Conservation (phyloP, 1,140 invertebrate species). For the Acromyrmex heyeri region DNA sequence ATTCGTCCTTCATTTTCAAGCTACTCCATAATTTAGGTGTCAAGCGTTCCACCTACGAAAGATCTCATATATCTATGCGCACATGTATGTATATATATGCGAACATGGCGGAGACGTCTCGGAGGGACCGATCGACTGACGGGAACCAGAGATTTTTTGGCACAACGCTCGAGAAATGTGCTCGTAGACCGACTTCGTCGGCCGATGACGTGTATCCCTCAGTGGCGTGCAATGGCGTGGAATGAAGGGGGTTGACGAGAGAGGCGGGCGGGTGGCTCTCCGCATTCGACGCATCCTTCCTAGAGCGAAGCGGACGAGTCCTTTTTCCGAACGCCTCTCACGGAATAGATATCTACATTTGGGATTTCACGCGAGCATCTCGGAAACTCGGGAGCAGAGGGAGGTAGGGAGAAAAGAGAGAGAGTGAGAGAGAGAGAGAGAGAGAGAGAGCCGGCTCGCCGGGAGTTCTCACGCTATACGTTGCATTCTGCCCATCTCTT, state of each 20-base stretch:
- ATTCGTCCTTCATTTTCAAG: background rate
- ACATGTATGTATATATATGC: background rate
- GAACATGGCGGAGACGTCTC: constrained; percentile 13
- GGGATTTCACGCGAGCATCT: constrained; percentile 71
- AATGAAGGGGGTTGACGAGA: background rate
- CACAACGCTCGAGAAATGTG: constrained; percentile 17
- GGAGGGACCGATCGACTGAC: constrained; percentile 50
- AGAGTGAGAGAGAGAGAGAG: background rate
- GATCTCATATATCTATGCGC: background rate
- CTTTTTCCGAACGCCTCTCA: constrained; percentile 63
- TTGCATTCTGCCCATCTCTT: constrained; percentile 65
- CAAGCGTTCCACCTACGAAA: background rate
- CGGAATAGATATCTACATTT: constrained; percentile 77
- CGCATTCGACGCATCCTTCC: constrained; percentile 53
- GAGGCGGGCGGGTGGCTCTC: constrained; percentile 27
- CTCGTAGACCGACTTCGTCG: constrained; percentile 41
- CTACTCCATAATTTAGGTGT: constrained; percentile 4
- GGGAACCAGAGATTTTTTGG: constrained; percentile 62
- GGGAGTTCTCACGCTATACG: constrained; percentile 75
- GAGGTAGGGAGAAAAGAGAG: constrained; percentile 1
- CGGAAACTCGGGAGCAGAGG: constrained; percentile 58
- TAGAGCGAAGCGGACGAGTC: constrained; percentile 60
- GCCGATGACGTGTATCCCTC: constrained; percentile 57
- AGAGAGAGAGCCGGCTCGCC: constrained; percentile 53
- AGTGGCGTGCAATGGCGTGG: constrained; percentile 40